Evolutionary conservation across 1,140 invertebrate genomes (phyloP).

Genomic region (Drosophila kepulauana): DNA sequence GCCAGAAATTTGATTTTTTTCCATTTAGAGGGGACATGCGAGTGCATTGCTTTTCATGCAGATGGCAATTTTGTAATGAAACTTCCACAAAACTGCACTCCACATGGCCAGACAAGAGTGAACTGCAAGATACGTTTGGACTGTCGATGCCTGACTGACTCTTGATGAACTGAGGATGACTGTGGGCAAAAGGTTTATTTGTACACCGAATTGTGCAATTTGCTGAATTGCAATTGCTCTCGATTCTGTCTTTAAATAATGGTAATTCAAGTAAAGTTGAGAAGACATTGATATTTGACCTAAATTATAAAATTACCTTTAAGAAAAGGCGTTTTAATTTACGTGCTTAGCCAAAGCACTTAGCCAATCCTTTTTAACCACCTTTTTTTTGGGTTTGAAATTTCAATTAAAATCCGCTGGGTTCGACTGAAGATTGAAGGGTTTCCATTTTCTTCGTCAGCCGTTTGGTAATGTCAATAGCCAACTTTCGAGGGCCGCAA

Average conservation of each 20-base stretch:
- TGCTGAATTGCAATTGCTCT: not conserved
- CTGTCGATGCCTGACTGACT: slow-evolving; percentile 1
- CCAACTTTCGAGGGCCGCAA: slow-evolving; percentile 36
- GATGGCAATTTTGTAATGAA: slow-evolving; percentile 54
- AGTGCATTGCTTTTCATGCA: slow-evolving; percentile 22
- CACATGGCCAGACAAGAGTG: slow-evolving; percentile 7
- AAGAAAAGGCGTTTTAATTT: not conserved
- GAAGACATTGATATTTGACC: not conserved
- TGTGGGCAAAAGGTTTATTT: slow-evolving; percentile 21
- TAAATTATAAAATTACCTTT: not conserved
- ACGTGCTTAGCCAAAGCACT: slow-evolving; percentile 13
- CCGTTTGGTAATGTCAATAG: slow-evolving; percentile 56
- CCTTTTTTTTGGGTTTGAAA: slow-evolving; percentile 45
- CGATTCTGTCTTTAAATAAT: not conserved
- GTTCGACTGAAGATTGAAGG: slow-evolving; percentile 17
- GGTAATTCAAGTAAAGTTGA: not conserved
- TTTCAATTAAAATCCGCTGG: slow-evolving; percentile 68
- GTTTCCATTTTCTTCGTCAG: slow-evolving; percentile 4
- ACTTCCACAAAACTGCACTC: slow-evolving; percentile 49
- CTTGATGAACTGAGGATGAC: slow-evolving; percentile 14
- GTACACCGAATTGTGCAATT: slow-evolving; percentile 23
- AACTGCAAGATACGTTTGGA: not conserved
- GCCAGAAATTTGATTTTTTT: not conserved
- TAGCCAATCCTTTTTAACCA: slow-evolving; percentile 36
- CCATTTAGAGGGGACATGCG: not conserved